Evolutionary conservation across 1,140 invertebrate genomes (phyloP).

Genomic region (Proales similis): DNA sequence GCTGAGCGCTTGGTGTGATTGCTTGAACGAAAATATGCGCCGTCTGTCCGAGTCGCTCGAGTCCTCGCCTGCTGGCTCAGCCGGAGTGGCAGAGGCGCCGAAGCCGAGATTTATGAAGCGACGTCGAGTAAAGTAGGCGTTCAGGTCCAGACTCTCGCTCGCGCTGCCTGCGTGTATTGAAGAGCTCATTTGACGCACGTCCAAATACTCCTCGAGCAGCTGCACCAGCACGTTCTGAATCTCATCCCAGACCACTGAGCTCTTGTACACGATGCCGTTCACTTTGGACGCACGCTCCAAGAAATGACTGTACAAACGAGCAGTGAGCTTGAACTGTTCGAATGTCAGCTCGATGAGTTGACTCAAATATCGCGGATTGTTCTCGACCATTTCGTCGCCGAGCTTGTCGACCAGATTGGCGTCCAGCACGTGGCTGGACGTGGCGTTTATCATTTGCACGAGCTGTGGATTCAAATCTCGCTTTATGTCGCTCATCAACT

Average conservation of each 20-base stretch:
- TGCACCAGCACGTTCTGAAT: conserved; percentile 37
- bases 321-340: conserved; percentile 31
- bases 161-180: not conserved
- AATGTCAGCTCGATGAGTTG: conserved; percentile 23
- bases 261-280: not conserved
- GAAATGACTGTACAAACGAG: conserved; percentile 21
- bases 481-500: conserved; percentile 34
- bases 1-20: conserved; percentile 25
- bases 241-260: conserved; percentile 3
- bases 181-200: conserved; percentile 1
- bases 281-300: conserved; percentile 8
- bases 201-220: conserved; percentile 27
- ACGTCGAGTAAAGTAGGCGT: conserved; percentile 21
- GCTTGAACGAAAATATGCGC: conserved; percentile 27
- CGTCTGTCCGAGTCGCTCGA: not conserved
- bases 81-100: not conserved
- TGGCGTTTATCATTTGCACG: conserved; percentile 30
- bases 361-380: conserved; percentile 32
- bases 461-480: conserved; percentile 4
- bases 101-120: conserved; percentile 26
- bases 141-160: conserved; percentile 19
- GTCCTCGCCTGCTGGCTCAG: not conserved
- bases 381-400: conserved; percentile 13
- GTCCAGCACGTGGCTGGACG: conserved; percentile 25
- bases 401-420: conserved; percentile 31